Conservation (phyloP, 2,797 vertebrate species). For the Pseudopleuronectes americanus region DNA sequence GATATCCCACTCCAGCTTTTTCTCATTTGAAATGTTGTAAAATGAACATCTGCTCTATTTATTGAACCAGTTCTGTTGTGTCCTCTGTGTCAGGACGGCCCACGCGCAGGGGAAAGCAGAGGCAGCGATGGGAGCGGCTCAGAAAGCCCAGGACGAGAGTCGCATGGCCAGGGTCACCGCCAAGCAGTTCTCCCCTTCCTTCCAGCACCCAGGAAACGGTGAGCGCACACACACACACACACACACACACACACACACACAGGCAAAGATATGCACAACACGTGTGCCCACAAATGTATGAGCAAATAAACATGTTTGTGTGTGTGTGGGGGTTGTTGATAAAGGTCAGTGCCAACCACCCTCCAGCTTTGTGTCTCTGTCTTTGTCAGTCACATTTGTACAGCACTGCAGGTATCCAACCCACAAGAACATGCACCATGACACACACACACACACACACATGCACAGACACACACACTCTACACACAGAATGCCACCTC, state of each 20-base stretch:
- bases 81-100: constrained; percentile 87
- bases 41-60: background rate
- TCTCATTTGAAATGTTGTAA: no score
- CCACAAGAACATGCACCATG: constrained; percentile 25
- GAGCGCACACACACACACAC: constrained; percentile 59
- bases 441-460: constrained; percentile 16
- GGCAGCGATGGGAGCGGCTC: constrained; percentile 88
- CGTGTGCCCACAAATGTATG: constrained; percentile 10
- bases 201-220: constrained; percentile 96
- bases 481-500: no score
- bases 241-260: background rate
- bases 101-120: constrained; percentile 95
- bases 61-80: background rate
- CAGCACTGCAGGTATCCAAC: constrained; percentile 46
- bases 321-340: constrained; percentile 43
- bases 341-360: constrained; percentile 72
- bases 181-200: constrained; percentile 98
- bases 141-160: constrained; percentile 96
- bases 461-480: no score
- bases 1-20: no score
- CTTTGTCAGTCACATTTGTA: constrained; percentile 66
- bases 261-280: constrained; percentile 4
- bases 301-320: constrained; percentile 4
- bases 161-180: constrained; percentile 95
- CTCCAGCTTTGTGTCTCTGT: constrained; percentile 57